These are phyloP conservation scores for Drosophila arizonae DNA, from an alignment of 1,140 invertebrate genomes.

Conservation along the genomic window DNA sequence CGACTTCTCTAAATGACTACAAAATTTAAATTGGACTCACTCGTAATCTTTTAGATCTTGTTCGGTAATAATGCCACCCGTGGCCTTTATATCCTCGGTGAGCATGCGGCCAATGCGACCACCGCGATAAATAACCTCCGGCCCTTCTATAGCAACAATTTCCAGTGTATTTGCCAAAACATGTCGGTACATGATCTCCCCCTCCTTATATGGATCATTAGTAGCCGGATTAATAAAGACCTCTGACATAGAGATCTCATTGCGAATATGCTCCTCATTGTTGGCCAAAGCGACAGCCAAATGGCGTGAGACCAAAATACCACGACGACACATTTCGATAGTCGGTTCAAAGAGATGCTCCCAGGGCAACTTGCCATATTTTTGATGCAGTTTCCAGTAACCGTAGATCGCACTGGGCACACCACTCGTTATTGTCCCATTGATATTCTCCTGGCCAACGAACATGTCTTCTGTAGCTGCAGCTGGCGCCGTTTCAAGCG, in stretches of 20 bases:
- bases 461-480: constrained; percentile 88
- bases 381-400: constrained; percentile 90
- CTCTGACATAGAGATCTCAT: constrained; percentile 86
- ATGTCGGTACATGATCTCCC: constrained; percentile 88
- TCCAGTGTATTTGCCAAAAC: constrained; percentile 89
- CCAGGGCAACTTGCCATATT: constrained; percentile 92
- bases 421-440: constrained; percentile 89
- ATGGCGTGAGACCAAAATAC: constrained; percentile 88
- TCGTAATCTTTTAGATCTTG: constrained; percentile 89
- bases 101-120: constrained; percentile 87
- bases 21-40: constrained; percentile 44
- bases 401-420: constrained; percentile 96
- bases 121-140: constrained; percentile 87
- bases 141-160: constrained; percentile 87
- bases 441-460: constrained; percentile 78
- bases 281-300: constrained; percentile 86
- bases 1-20: no score
- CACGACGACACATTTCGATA: constrained; percentile 89
- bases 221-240: constrained; percentile 88
- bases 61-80: constrained; percentile 90
- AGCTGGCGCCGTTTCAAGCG: constrained; percentile 91
- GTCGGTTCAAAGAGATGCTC: constrained; percentile 90
- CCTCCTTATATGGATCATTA: constrained; percentile 85
- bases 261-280: constrained; percentile 85
- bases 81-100: constrained; percentile 87